Evolutionary conservation across 2,888 invertebrate species (phyloP).

Genomic region (Eupithecia abbreviata): DNA sequence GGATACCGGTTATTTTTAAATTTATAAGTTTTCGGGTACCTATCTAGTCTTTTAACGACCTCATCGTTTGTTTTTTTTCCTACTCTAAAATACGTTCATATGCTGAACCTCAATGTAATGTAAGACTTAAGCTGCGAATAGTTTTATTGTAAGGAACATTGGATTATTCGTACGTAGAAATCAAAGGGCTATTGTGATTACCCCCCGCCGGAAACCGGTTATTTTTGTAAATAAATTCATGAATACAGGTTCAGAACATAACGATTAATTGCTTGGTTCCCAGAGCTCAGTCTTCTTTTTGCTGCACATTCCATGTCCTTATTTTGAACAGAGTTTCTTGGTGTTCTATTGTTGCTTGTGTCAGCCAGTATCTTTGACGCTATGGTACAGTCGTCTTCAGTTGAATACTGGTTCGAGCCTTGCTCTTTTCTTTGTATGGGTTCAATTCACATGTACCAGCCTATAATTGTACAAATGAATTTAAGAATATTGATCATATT

Average conservation of each 20-base stretch:
- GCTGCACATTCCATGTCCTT: constrained; percentile 4
- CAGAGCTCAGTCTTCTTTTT: constrained; percentile 26
- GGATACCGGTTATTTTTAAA: too few species aligned
- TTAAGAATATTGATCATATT: not conserved
- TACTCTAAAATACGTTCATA: not conserved
- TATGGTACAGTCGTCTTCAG: not conserved
- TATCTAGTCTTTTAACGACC: not conserved
- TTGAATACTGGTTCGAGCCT: not conserved
- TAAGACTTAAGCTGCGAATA: constrained; percentile 1
- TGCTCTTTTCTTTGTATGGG: not conserved
- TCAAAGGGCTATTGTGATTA: constrained; percentile 28
- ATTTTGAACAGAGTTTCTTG: constrained; percentile 3
- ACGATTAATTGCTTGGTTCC: constrained; percentile 21
- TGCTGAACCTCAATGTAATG: not conserved
- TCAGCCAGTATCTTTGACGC: not conserved
- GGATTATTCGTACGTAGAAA: constrained; percentile 22
- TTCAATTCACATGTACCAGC: not conserved
- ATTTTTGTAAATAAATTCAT: constrained; percentile 24
- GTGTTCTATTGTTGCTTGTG: not conserved
- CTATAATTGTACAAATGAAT: not conserved
- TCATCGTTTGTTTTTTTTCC: not conserved
- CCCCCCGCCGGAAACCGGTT: constrained; percentile 38
- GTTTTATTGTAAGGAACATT: constrained; percentile 8
- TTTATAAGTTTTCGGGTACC: too few species aligned
- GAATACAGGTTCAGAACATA: constrained; percentile 6